Percentiles rank a stretch among this genome's conserved stretches.
Conservation (phyloP, 2,113 vertebrate species). For the Cynoglossus semilaevis region DNA sequence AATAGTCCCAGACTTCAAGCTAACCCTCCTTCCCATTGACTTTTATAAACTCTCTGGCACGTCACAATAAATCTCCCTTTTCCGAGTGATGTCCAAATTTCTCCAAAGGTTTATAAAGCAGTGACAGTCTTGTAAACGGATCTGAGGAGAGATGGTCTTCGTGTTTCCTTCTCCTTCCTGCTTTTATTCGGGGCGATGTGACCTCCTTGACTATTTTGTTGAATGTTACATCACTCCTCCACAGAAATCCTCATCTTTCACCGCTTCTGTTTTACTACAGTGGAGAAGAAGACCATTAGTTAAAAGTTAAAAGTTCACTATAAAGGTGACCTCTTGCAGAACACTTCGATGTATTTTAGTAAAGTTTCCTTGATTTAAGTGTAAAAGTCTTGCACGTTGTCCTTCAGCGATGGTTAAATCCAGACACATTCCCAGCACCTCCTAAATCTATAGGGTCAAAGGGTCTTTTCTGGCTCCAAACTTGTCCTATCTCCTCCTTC, state of each 20-base stretch:
- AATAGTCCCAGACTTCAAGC: conserved; percentile 32
- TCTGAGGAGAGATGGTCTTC: conserved; percentile 57
- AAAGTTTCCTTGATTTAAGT: background rate
- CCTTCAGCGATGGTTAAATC: no score
- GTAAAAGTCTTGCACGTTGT: background rate
- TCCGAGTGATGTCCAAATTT: conserved; percentile 59
- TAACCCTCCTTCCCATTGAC: conserved; percentile 14
- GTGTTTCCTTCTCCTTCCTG: conserved; percentile 50
- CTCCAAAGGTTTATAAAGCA: conserved; percentile 60
- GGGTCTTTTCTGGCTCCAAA: conserved; percentile 21
- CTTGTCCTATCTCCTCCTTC: conserved; percentile 36
- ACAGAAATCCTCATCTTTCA: conserved; percentile 58
- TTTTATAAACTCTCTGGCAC: conserved; percentile 34
- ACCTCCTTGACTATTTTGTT: conserved; percentile 52
- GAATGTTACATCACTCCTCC: conserved; percentile 55
- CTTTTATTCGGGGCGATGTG: conserved; percentile 64
- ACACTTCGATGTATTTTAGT: background rate
- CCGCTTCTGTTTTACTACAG: conserved; percentile 19
- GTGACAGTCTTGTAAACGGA: conserved; percentile 69
- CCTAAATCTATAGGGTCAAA: conserved; percentile 34
- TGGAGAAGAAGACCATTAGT: background rate
- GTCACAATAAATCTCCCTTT: conserved; percentile 52
- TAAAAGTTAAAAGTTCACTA: no score
- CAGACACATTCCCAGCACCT: conserved; percentile 23
- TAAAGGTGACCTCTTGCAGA: no score